A percentile compares a stretch with the other conserved stretches of the same genome.
These are phyloP conservation scores for Halcyon badia DNA, from an alignment of 2,797 vertebrate species.

Conservation along the genomic window DNA sequence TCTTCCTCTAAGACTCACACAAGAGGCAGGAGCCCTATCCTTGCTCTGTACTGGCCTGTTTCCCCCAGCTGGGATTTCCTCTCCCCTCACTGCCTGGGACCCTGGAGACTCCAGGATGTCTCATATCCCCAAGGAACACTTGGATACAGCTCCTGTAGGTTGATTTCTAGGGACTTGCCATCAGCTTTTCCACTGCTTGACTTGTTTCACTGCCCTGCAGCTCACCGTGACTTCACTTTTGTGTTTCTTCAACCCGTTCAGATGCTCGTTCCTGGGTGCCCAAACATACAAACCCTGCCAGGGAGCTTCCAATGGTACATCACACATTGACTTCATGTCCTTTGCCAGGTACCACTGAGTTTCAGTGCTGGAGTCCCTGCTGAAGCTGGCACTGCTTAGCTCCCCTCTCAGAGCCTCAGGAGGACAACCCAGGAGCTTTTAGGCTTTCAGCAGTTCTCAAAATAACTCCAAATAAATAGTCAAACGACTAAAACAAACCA, in stretches of 20 bases:
- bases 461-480: neutral
- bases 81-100: fast-evolving
- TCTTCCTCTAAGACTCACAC: neutral
- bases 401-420: neutral
- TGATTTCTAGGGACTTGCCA: neutral
- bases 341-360: neutral
- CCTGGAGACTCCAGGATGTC: neutral
- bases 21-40: neutral
- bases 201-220: neutral
- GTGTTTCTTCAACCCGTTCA: neutral
- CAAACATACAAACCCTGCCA: neutral
- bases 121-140: neutral
- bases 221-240: neutral
- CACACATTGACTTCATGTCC: neutral
- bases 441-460: neutral
- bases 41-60: neutral
- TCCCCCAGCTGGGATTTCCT: neutral
- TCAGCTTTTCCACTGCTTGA: neutral
- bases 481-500: neutral
- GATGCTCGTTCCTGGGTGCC: neutral
- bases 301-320: neutral
- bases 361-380: neutral
- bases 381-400: neutral
- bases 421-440: neutral
- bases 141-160: neutral